Evolutionary conservation across 2,888 invertebrate species (phyloP).

Genomic region (Zaprionus obscuricornis): DNA sequence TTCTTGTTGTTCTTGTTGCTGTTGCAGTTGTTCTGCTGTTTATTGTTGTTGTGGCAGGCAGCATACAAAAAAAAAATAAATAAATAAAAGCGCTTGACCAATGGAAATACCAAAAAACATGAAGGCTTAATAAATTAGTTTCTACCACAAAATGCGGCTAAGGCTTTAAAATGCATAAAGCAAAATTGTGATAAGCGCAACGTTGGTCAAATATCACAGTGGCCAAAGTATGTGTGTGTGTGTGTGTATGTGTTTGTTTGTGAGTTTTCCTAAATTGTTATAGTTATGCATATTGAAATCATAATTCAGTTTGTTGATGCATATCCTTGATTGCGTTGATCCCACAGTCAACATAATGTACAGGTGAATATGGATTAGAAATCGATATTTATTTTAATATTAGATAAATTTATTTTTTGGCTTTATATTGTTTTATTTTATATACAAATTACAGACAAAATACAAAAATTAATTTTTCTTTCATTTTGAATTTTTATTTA

Average conservation of each 20-base stretch:
- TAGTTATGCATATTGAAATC: slow-evolving; percentile 2
- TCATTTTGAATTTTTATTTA: too few species aligned
- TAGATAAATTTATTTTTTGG: too few species aligned
- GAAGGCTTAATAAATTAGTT: slow-evolving; percentile 58
- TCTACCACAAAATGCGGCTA: slow-evolving; percentile 37
- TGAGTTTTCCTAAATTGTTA: too few species aligned
- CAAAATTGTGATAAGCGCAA: slow-evolving; percentile 12
- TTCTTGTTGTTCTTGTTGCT: slow-evolving; percentile 11
- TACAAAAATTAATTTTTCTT: too few species aligned
- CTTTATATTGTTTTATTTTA: too few species aligned
- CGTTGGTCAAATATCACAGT: not conserved
- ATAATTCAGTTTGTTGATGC: slow-evolving; percentile 2
- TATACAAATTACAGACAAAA: too few species aligned
- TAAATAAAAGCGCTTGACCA: slow-evolving; percentile 20
- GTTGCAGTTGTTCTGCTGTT: slow-evolving; percentile 29
- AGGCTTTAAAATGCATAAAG: slow-evolving; percentile 35
- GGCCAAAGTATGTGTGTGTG: not conserved
- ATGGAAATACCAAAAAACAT: slow-evolving; percentile 38
- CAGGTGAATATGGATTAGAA: too few species aligned
- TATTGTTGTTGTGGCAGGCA: slow-evolving; percentile 28
- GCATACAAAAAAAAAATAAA: not conserved
- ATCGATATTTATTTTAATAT: too few species aligned
- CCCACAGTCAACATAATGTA: not conserved
- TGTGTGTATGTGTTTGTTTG: not conserved
- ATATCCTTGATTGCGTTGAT: not conserved